Evolutionary conservation across 2,888 invertebrate species (phyloP).

Genomic region (Macroteleia sp.): DNA sequence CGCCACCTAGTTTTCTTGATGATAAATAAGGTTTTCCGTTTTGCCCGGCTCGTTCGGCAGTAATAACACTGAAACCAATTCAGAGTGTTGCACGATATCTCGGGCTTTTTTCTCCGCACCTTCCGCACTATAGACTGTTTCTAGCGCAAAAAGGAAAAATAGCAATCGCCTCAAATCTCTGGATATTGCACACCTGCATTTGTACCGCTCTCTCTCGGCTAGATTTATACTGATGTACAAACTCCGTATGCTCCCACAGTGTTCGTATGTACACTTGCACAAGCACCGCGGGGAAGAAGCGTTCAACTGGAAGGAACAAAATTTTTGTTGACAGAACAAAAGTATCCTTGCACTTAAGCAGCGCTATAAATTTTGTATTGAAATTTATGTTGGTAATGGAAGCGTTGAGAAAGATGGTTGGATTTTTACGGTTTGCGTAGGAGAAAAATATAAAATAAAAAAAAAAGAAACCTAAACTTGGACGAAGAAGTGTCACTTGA

Average conservation of each 20-base stretch:
- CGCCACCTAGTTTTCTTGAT: constrained; percentile 16
- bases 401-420: not conserved
- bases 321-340: constrained; percentile 43
- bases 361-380: constrained; percentile 28
- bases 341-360: constrained; percentile 12
- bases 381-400: constrained; percentile 24
- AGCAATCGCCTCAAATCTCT: constrained; percentile 53
- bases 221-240: constrained; percentile 56
- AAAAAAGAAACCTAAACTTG: no score
- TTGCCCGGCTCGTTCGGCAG: constrained; percentile 39
- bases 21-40: constrained; percentile 49
- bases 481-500: no score
- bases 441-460: no score
- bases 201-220: constrained; percentile 36
- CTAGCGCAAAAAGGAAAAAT: constrained; percentile 50
- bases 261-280: no score
- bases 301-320: constrained; percentile 21
- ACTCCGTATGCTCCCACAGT: constrained; percentile 26
- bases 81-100: constrained; percentile 45
- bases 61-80: constrained; percentile 61
- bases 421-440: not conserved
- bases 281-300: constrained; percentile 10
- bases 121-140: constrained; percentile 53
- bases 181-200: constrained; percentile 61
- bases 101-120: constrained; percentile 57